A percentile compares a stretch with the other conserved stretches of the same genome.
Conservation (phyloP, 2,113 vertebrate species). For the Heloderma charlesbogerti region DNA sequence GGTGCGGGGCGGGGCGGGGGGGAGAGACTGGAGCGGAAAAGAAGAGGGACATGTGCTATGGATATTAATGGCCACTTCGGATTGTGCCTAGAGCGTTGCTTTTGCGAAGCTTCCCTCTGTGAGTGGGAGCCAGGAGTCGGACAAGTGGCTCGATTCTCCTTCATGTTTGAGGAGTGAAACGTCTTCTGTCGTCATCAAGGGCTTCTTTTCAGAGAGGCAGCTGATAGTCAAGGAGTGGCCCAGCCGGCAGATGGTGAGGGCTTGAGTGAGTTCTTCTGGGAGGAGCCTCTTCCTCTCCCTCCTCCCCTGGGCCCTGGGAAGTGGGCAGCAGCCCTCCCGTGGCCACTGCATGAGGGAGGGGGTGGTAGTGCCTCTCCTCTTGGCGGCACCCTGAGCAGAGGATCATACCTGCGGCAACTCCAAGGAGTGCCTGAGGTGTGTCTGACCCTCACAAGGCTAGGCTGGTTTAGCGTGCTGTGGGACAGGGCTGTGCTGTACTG, state of each 20-base stretch:
- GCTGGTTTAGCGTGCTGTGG: neutral
- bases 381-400: neutral
- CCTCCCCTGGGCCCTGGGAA: neutral
- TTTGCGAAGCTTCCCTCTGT: no score
- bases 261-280: neutral
- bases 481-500: neutral
- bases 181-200: neutral
- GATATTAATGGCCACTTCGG: neutral
- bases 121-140: neutral
- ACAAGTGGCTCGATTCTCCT: accelerated
- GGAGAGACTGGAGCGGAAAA: no score
- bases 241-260: neutral
- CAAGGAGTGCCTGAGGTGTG: no score
- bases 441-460: no score
- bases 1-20: no score
- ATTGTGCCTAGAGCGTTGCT: neutral
- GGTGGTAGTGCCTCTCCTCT: neutral
- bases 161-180: neutral
- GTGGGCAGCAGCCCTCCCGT: no score
- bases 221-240: neutral
- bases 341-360: neutral
- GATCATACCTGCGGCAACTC: no score
- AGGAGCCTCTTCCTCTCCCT: no score
- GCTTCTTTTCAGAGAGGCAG: neutral
- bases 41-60: accelerated